A percentile compares a stretch with the other conserved stretches of the same genome.
These are phyloP conservation scores for Eulacestoma nigropectus DNA, from an alignment of 2,113 vertebrate genomes.

Conservation along the genomic window DNA sequence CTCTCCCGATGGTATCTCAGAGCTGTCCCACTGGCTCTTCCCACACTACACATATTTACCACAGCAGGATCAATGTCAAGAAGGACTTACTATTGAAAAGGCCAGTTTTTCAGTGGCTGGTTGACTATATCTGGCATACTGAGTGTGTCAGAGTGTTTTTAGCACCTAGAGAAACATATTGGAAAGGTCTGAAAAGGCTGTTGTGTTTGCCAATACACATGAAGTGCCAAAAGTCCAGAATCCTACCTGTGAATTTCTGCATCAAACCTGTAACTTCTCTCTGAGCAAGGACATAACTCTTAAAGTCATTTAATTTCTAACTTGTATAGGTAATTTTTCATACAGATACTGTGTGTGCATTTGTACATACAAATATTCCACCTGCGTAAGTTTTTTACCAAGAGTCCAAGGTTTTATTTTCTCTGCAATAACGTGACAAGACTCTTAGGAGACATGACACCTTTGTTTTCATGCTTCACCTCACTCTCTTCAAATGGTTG, in stretches of 20 bases:
- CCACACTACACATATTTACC: neutral
- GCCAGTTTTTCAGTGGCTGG: neutral
- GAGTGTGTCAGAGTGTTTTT: neutral
- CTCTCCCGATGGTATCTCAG: neutral
- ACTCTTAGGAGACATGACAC: neutral
- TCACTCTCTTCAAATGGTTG: neutral
- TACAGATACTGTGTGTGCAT: neutral
- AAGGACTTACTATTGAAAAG: neutral
- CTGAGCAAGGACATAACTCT: neutral
- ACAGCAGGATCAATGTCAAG: neutral
- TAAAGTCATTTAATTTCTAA: neutral
- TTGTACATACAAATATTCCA: neutral
- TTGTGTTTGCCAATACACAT: neutral
- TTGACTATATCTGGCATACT: neutral
- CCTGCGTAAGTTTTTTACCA: neutral
- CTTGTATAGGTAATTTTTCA: neutral
- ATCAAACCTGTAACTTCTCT: neutral
- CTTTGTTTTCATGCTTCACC: neutral
- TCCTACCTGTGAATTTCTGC: neutral
- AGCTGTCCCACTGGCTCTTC: neutral
- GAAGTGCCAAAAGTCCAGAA: neutral
- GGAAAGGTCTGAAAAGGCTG: neutral
- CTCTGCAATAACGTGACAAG: neutral
- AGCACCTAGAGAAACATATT: neutral
- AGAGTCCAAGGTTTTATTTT: neutral